Percentiles rank a stretch among this genome's conserved stretches.
Conservation (phyloP, 1,140 invertebrate genomes). For the Drosophila leontia region DNA sequence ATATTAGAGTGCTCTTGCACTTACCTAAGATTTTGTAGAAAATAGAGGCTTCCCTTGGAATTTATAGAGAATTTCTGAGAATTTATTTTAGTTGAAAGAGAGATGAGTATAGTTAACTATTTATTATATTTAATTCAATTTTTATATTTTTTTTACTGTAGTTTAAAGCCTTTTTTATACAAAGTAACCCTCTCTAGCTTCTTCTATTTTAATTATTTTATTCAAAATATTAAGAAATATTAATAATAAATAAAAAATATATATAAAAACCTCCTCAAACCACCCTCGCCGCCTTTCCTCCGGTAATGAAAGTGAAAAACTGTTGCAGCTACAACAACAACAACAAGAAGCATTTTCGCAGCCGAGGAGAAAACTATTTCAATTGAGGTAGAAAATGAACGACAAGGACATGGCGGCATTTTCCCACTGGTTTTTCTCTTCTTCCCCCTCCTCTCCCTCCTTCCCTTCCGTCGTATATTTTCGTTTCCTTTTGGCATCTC, state of each 20-base stretch:
- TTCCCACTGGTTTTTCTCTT: conserved; percentile 31
- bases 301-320: conserved; percentile 80
- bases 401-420: conserved; percentile 79
- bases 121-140: too few species aligned
- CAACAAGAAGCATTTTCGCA: conserved; percentile 41
- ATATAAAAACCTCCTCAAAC: neutral
- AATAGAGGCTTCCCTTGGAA: neutral
- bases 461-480: conserved; percentile 23
- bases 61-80: too few species aligned
- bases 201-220: neutral
- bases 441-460: neutral
- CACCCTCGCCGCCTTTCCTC: conserved; percentile 44
- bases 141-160: too few species aligned
- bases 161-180: too few species aligned
- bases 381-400: conserved; percentile 82
- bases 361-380: conserved; percentile 75
- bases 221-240: neutral
- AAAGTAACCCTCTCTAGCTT: too few species aligned
- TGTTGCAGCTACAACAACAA: conserved; percentile 52
- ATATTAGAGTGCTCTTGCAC: conserved; percentile 4
- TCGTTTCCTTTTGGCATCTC: conserved; percentile 29
- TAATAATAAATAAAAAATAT: too few species aligned
- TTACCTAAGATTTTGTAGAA: neutral
- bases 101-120: too few species aligned
- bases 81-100: too few species aligned